Percentiles rank a stretch among this genome's conserved stretches.
phyloP scores from a whole-genome alignment of 2,888 invertebrate species.

The Cataglyphis livida region DNA sequence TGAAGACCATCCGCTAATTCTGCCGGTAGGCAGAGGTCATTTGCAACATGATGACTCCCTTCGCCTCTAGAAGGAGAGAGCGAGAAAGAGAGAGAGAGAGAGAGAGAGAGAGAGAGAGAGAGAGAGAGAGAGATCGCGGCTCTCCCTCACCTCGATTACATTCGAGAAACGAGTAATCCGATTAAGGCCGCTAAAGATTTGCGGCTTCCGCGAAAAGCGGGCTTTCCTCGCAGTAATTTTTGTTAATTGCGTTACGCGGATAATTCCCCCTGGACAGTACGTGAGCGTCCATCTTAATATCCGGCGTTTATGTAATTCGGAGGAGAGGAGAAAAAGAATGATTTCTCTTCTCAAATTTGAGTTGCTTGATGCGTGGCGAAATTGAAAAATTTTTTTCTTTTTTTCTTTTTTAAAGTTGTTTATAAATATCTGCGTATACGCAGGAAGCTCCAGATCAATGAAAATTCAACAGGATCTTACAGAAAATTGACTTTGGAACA shows the following conservation, averaged over 20 bases:
- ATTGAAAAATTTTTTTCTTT: not conserved
- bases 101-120: conserved; percentile 11
- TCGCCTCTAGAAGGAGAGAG: conserved; percentile 36
- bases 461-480: too few species aligned
- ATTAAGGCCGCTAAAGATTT: conserved; percentile 58
- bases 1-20: conserved; percentile 74
- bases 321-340: not conserved
- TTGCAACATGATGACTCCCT: conserved; percentile 74
- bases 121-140: conserved; percentile 39
- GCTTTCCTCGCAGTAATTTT: conserved; percentile 60
- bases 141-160: conserved; percentile 63
- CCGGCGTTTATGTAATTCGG: conserved; percentile 63
- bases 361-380: not conserved
- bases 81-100: conserved; percentile 37
- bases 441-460: too few species aligned
- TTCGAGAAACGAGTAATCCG: conserved; percentile 65
- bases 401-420: too few species aligned
- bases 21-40: conserved; percentile 73
- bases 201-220: conserved; percentile 60
- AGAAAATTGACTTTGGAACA: too few species aligned
- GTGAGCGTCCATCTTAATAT: conserved; percentile 60
- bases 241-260: conserved; percentile 59
- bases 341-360: conserved; percentile 13
- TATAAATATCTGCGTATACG: too few species aligned
- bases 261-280: conserved; percentile 53